Evolutionary conservation across 2,113 vertebrate species (phyloP).

Genomic region (Ctenomys sociabilis): DNA sequence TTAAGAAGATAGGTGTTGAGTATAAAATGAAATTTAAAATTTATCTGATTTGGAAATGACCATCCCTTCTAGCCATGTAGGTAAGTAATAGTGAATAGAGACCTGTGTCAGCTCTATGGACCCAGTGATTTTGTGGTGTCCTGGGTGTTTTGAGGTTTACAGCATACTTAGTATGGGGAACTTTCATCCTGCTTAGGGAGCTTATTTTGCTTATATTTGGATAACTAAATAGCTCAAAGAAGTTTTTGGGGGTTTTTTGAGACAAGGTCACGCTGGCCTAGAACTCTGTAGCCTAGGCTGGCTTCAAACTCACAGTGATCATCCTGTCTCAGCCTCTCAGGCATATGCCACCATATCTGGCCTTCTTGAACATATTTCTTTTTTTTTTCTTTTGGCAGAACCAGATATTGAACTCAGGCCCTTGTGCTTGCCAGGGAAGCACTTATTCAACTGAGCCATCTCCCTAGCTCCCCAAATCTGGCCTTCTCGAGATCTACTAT

Average conservation of each 20-base stretch:
- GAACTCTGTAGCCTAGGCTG: not conserved
- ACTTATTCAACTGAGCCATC: no score
- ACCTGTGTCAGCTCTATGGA: not conserved
- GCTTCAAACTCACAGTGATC: not conserved
- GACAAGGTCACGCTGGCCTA: not conserved
- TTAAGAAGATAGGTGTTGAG: constrained; percentile 7
- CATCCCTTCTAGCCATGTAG: constrained; percentile 7
- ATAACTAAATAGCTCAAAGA: constrained; percentile 18
- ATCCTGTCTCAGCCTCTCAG: not conserved
- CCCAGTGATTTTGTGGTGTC: constrained; percentile 5
- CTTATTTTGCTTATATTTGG: constrained; percentile 35
- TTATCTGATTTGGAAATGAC: constrained; percentile 42
- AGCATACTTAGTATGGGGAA: not conserved
- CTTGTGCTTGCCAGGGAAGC: no score
- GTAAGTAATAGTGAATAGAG: constrained; percentile 21
- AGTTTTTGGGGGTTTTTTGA: not conserved
- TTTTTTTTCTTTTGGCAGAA: no score
- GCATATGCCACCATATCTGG: not conserved
- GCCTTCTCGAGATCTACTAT: not conserved
- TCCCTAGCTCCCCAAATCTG: no score
- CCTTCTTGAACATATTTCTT: no score
- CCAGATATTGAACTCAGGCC: no score
- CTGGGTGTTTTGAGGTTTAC: constrained; percentile 32
- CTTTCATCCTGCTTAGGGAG: not conserved
- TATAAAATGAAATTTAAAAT: not conserved